These are phyloP conservation scores for Drosophila setifemur DNA, from an alignment of 1,140 invertebrate species.

Conservation along the genomic window DNA sequence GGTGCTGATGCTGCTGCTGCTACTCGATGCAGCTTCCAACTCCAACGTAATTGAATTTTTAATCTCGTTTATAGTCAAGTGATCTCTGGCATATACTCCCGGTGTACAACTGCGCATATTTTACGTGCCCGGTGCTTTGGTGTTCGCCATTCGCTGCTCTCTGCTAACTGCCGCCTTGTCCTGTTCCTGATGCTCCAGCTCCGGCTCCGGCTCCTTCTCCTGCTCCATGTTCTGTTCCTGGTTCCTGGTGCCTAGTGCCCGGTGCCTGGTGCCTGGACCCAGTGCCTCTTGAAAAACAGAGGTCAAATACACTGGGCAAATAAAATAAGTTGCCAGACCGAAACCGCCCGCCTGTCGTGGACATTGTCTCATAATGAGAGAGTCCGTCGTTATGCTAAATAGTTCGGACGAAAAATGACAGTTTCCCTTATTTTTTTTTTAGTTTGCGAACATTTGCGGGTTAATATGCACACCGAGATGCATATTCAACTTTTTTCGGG, in stretches of 20 bases:
- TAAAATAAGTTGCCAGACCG: conserved; percentile 58
- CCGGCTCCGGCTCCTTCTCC: not conserved
- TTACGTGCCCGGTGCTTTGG: conserved; percentile 55
- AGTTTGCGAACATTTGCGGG: conserved; percentile 8
- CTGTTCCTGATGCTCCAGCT: conserved; percentile 28
- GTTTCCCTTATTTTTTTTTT: no score
- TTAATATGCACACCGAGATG: conserved; percentile 65
- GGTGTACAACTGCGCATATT: conserved; percentile 77
- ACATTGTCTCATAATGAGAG: conserved; percentile 66
- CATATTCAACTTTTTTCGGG: conserved; percentile 61
- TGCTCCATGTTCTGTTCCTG: not conserved
- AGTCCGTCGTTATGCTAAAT: conserved; percentile 69
- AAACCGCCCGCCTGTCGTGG: conserved; percentile 1
- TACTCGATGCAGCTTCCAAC: conserved; percentile 76
- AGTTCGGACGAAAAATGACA: conserved; percentile 55
- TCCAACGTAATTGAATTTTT: conserved; percentile 81
- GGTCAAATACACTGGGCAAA: conserved; percentile 67
- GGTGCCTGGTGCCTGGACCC: not conserved
- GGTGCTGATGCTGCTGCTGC: no score
- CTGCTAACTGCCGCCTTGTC: conserved; percentile 30
- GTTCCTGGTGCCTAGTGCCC: no score
- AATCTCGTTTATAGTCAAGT: conserved; percentile 81
- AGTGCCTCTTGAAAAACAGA: not conserved
- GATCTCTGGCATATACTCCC: conserved; percentile 76
- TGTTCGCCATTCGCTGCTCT: conserved; percentile 35